Evolutionary conservation across 2,888 invertebrate genomes (phyloP).

Genomic region (Hyles lineata): DNA sequence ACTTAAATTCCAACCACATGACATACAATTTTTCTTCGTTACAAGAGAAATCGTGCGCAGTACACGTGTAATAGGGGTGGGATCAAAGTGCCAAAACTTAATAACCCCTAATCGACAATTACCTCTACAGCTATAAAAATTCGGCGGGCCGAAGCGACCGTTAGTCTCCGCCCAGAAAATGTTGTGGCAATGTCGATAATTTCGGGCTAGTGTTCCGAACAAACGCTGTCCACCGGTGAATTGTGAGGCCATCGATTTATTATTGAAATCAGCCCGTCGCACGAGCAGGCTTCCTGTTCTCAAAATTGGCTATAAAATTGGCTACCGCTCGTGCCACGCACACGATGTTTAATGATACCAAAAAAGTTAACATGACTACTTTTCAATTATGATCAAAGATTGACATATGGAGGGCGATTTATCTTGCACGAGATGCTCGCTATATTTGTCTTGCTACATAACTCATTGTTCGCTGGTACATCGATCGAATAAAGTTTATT

Average conservation of each 20-base stretch:
- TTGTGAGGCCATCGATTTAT: constrained; percentile 79
- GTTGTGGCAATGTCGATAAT: constrained; percentile 77
- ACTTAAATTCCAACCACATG: constrained; percentile 28
- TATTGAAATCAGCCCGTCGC: constrained; percentile 80
- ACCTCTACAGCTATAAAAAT: constrained; percentile 72
- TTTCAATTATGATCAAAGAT: constrained; percentile 75
- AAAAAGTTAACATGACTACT: constrained; percentile 66
- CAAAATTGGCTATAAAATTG: constrained; percentile 81
- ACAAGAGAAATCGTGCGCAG: constrained; percentile 43
- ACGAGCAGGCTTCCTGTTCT: constrained; percentile 72
- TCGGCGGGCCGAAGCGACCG: constrained; percentile 67
- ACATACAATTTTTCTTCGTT: constrained; percentile 37
- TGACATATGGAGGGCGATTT: constrained; percentile 67
- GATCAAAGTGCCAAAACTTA: constrained; percentile 58
- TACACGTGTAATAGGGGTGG: constrained; percentile 36
- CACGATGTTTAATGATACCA: constrained; percentile 70
- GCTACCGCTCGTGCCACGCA: constrained; percentile 74
- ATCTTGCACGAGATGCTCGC: constrained; percentile 41
- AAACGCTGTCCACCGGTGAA: constrained; percentile 68
- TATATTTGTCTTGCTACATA: constrained; percentile 22
- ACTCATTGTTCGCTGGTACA: constrained; percentile 9
- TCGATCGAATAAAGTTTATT: constrained; percentile 14
- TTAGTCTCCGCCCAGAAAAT: constrained; percentile 71
- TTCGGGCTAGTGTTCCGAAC: constrained; percentile 67
- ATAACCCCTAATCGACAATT: constrained; percentile 69